A percentile compares a stretch with the other conserved stretches of the same genome.
These are phyloP conservation scores for Porites rus DNA, from an alignment of 92 coral and sea anemone genomes.

Conservation along the genomic window DNA sequence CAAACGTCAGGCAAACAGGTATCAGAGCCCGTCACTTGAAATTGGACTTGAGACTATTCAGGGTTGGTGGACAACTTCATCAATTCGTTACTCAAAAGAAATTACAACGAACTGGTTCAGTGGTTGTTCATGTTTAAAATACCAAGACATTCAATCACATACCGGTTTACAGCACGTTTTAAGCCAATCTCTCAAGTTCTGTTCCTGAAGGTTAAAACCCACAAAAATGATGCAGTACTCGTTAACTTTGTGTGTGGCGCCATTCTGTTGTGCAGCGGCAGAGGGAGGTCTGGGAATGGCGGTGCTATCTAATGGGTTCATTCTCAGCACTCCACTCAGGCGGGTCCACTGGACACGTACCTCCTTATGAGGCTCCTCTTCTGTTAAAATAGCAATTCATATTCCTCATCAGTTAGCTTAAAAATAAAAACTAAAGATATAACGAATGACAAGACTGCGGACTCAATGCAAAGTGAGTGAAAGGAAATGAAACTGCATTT, in stretches of 20 bases:
- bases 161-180: constrained; percentile 82
- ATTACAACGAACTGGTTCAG: too few species aligned
- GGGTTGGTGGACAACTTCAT: too few species aligned
- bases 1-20: too few species aligned
- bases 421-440: too few species aligned
- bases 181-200: constrained; percentile 75
- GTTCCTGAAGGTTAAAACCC: constrained; percentile 78
- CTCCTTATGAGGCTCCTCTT: constrained; percentile 67
- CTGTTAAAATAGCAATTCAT: constrained; percentile 21
- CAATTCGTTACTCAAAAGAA: not conserved
- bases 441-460: too few species aligned
- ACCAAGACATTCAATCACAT: not conserved
- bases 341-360: constrained; percentile 75
- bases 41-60: not conserved
- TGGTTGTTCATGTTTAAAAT: not conserved
- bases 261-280: constrained; percentile 64
- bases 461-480: too few species aligned
- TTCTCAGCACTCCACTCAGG: constrained; percentile 67
- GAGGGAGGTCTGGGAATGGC: constrained; percentile 84
- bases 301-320: constrained; percentile 62
- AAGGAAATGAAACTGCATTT: too few species aligned
- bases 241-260: constrained; percentile 41
- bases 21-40: not conserved
- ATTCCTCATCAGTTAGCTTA: too few species aligned
- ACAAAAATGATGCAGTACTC: constrained; percentile 77